phyloP scores from a whole-genome alignment of 2,113 vertebrate species.

The Hystrix cristata region DNA sequence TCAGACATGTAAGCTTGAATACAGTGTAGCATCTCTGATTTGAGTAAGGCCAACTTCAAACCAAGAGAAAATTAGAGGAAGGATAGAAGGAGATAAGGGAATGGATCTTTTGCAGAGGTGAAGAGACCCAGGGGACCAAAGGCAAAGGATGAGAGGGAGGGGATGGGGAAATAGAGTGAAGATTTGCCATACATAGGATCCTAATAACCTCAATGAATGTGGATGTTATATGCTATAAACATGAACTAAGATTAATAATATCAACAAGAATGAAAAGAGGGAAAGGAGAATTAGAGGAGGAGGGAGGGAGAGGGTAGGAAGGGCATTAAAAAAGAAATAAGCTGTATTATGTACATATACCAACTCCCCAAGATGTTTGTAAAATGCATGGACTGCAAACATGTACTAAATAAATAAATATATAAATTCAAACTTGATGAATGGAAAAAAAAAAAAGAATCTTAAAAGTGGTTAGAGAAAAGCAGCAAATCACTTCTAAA shows the following conservation, averaged over 20 bases:
- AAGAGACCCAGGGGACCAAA: not conserved
- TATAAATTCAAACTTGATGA: not conserved
- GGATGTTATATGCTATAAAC: no score
- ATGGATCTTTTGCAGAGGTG: no score
- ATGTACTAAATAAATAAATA: not conserved
- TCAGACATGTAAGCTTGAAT: no score
- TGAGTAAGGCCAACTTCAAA: not conserved
- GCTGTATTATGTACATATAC: no score
- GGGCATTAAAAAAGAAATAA: not conserved
- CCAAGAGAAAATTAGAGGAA: not conserved
- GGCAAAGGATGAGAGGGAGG: not conserved
- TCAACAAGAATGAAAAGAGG: not conserved
- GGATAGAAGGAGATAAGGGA: no score
- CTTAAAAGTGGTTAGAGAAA: not conserved
- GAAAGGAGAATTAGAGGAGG: not conserved
- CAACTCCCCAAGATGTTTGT: no score
- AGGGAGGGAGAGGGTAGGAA: not conserved
- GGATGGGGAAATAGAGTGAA: not conserved
- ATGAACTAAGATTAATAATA: no score
- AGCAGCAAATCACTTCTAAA: not conserved
- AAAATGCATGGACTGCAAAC: no score
- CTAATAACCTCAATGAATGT: no score
- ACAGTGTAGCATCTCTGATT: not conserved
- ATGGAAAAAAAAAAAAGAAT: not conserved
- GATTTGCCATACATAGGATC: not conserved